Evolutionary conservation across 1,140 invertebrate species (phyloP), one percentile per base, ranked within the genome.

Genomic region (Dendroctonus ponderosae): DNA sequence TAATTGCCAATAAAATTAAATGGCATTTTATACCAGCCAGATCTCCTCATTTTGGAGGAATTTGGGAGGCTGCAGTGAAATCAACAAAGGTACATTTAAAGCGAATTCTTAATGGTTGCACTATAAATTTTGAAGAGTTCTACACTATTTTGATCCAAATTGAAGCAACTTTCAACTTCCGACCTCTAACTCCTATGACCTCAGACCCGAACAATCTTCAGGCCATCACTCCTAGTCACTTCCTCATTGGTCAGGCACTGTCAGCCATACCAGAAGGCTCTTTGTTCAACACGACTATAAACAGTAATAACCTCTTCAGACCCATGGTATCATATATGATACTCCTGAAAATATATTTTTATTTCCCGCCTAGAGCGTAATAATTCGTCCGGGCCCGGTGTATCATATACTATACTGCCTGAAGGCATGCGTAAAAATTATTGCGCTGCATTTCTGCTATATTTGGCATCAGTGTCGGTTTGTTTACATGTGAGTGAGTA

Each of bases 21-120:
- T 81, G 77, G 77, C 12, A 75, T n/a, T 78, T 78, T 53, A 77
- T 62, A 9, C 68, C 74, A 8, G 72, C 76, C 6, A 0, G 26
- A 41, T 70, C 64, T 26, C 70, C 72, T 5, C 71, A 77, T 56
- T 63, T 62, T 37, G 66, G 66, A 7, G 59, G 66, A 9, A 11
- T 63, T 7, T 70, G 44, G 58, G 68, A 63, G 41, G 14, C 58
- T 9, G 68, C 56, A 15, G 49, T 67, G 37, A 46, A 62, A 49
- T 54, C 50, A 15, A 53, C 38, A 11, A 68, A 70, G 58, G 46
- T n/a, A 42, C 54, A 70, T 42, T 15, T 69, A n/a, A 69, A 68
- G 50, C 42, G 69, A 44, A n/a, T 44, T 44, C 7, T n/a, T 44
- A 7, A 7, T 7, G n/a, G n/a, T 44, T 44, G 43, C n/a, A 44